Evolutionary conservation across 2,113 vertebrate genomes (phyloP).

Genomic region (Gallinago jamesoni): DNA sequence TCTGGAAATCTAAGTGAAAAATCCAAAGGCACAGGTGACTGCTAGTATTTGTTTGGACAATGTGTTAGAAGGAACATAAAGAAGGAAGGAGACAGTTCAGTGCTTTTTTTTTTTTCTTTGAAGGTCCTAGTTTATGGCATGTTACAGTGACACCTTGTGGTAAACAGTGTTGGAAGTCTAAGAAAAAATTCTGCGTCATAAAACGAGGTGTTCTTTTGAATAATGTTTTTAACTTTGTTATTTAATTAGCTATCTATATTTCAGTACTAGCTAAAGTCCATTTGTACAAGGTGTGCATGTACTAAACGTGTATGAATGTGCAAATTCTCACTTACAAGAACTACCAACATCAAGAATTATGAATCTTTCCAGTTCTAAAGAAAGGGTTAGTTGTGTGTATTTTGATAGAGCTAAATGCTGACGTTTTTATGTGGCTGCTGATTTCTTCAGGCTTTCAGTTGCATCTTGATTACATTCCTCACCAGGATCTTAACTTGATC

Average conservation of each 20-base stretch:
- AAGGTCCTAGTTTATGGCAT: slow-evolving; percentile 11
- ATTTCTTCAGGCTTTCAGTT: not conserved
- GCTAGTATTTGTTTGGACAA: not conserved
- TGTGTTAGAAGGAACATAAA: not conserved
- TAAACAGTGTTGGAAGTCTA: not conserved
- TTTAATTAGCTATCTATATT: not conserved
- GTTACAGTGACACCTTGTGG: slow-evolving; percentile 74
- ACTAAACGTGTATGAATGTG: not conserved
- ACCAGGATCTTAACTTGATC: not conserved
- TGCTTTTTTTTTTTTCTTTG: not conserved
- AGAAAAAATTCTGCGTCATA: not conserved
- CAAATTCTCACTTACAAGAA: not conserved
- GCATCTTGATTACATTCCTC: not conserved
- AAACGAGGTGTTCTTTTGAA: not conserved
- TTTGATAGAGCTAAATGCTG: not conserved
- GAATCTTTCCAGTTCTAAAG: not conserved
- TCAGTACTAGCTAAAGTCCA: not conserved
- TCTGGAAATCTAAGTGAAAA: not conserved
- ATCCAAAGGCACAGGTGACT: not conserved
- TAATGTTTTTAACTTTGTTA: not conserved
- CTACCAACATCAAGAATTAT: not conserved
- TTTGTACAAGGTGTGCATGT: not conserved
- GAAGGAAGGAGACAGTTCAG: not conserved
- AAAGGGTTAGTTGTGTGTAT: fast-evolving
- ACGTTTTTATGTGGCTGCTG: not conserved